Percentiles rank a stretch among this genome's conserved stretches.
Conservation (phyloP, 2,797 vertebrate species). For the Decapterus maruadsi region DNA sequence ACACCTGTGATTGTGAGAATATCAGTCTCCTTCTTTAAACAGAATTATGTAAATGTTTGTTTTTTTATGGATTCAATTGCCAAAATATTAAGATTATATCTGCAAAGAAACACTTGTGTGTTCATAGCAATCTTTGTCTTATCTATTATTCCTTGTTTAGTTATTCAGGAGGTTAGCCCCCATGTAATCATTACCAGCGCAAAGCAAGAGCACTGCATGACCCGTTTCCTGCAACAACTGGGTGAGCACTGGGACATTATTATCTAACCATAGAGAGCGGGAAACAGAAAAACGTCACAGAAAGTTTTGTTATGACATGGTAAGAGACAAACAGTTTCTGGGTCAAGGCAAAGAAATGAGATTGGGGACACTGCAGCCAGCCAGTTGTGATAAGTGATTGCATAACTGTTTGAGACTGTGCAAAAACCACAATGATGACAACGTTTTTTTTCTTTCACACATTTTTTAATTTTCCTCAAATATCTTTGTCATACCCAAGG, state of each 20-base stretch:
- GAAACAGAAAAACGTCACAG: constrained; percentile 1
- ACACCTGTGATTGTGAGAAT: neutral
- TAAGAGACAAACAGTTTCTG: constrained; percentile 43
- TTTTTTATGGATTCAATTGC: neutral
- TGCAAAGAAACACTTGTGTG: neutral
- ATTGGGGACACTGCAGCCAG: constrained; percentile 32
- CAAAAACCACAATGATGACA: neutral
- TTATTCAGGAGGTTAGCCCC: constrained; percentile 90
- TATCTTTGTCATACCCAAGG: constrained; percentile 67
- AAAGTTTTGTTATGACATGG: constrained; percentile 34
- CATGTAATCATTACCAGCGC: constrained; percentile 92
- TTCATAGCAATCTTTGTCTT: neutral
- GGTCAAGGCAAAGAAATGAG: constrained; percentile 61
- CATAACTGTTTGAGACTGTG: neutral
- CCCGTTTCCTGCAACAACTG: constrained; percentile 87
- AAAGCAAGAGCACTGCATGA: constrained; percentile 92
- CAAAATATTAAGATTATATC: neutral
- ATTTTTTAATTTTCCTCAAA: neutral
- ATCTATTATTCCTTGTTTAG: constrained; percentile 70
- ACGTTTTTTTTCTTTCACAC: neutral
- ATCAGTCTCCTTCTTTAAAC: neutral
- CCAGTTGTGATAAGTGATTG: constrained; percentile 37
- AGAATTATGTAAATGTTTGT: neutral
- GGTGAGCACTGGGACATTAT: constrained; percentile 77
- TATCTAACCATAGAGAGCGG: neutral